Evolutionary conservation across 2,888 invertebrate genomes (phyloP).

Genomic region (Orthosia cruda): DNA sequence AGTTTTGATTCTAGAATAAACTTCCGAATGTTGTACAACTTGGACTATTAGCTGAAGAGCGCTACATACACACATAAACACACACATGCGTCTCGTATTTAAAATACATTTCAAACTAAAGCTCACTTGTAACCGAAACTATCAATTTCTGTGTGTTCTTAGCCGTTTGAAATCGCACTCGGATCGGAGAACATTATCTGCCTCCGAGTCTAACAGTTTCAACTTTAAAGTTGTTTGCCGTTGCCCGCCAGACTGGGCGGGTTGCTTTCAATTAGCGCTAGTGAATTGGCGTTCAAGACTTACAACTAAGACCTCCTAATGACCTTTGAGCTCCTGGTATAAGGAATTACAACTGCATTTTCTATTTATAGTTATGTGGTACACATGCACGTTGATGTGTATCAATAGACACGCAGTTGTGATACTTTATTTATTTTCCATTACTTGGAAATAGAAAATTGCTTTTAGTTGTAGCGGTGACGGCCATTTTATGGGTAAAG

Average conservation of each 20-base stretch:
- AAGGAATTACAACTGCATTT: constrained; percentile 14
- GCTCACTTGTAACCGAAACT: constrained; percentile 57
- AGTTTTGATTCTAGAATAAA: neutral
- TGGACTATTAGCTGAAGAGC: neutral
- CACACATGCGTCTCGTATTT: neutral
- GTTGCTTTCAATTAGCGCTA: constrained; percentile 73
- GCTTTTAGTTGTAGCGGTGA: neutral
- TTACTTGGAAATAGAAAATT: neutral
- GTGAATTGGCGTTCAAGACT: constrained; percentile 65
- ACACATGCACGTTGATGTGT: neutral
- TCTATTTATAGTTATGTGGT: constrained; percentile 14
- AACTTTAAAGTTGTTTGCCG: constrained; percentile 67
- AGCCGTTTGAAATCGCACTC: constrained; percentile 57
- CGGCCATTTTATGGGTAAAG: neutral
- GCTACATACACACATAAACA: neutral
- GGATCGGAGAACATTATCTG: constrained; percentile 60
- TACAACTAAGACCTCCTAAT: constrained; percentile 66
- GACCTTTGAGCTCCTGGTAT: constrained; percentile 55
- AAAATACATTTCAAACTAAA: constrained; percentile 43
- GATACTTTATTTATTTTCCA: neutral
- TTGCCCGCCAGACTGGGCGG: constrained; percentile 50
- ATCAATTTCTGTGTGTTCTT: constrained; percentile 62
- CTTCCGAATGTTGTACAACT: neutral
- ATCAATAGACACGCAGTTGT: neutral
- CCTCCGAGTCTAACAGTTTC: constrained; percentile 54